Conservation (phyloP, 2,797 vertebrate genomes). For the Argyrosomus regius region DNA sequence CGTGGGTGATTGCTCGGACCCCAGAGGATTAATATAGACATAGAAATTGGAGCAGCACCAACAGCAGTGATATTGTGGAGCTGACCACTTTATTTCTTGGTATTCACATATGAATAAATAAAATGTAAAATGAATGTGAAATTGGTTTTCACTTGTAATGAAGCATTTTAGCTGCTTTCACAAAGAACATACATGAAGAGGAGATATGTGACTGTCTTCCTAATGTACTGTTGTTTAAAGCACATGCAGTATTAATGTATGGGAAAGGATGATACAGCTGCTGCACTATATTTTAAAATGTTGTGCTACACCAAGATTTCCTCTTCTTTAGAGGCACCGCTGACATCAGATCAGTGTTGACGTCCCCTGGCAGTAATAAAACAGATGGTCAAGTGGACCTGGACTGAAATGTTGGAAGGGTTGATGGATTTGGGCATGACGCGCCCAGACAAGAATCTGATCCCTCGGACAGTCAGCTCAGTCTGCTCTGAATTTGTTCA, state of each 20-base stretch:
- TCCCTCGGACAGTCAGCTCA: slow-evolving; percentile 12
- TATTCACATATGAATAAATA: not conserved
- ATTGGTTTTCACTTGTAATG: not conserved
- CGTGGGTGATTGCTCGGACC: too few relatives aligned
- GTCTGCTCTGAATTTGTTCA: not conserved
- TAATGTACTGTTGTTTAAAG: not conserved
- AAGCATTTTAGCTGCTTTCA: slow-evolving; percentile 5
- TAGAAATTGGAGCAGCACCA: not conserved
- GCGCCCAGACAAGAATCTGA: slow-evolving; percentile 16
- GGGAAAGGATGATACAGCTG: not conserved
- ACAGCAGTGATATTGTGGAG: not conserved
- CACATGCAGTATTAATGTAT: not conserved
- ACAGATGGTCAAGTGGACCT: slow-evolving; percentile 29
- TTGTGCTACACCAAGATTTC: not conserved
- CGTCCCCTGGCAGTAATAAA: slow-evolving; percentile 14
- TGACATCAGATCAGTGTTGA: slow-evolving; percentile 23
- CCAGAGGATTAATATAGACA: too few relatives aligned
- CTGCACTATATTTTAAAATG: not conserved
- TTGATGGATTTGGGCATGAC: slow-evolving; percentile 31
- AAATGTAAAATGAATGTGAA: not conserved
- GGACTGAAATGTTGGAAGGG: slow-evolving; percentile 27
- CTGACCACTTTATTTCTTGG: not conserved
- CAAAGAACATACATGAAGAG: not conserved
- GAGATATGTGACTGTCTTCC: not conserved
- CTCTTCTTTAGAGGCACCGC: not conserved